Percentiles rank a stretch among this genome's conserved stretches.
phyloP scores from a whole-genome alignment of 2,888 invertebrate genomes.

The Trimorus sp. region DNA sequence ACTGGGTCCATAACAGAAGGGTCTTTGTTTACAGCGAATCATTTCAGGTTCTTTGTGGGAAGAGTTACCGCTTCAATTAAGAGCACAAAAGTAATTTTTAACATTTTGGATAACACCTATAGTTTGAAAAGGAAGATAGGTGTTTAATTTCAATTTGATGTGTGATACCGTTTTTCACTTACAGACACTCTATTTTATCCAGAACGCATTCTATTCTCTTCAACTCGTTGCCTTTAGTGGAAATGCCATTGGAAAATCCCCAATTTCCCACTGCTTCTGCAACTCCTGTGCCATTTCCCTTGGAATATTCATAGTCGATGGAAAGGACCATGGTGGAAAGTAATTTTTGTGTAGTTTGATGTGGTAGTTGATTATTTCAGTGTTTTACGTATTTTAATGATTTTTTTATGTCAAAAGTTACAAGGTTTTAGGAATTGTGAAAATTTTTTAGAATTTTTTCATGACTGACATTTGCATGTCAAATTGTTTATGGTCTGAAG shows the following conservation, averaged over 20 bases:
- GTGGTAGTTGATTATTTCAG: not conserved
- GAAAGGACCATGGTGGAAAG: conserved; percentile 52
- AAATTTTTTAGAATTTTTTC: not conserved
- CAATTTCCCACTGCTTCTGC: conserved; percentile 78
- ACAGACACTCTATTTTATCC: conserved; percentile 75
- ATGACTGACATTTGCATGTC: not conserved
- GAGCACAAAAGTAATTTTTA: not conserved
- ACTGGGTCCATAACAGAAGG: conserved; percentile 70
- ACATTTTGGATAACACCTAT: not conserved
- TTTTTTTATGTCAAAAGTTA: too few relatives aligned
- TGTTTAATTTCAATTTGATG: too few relatives aligned
- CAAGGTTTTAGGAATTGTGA: too few relatives aligned
- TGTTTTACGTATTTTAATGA: not conserved
- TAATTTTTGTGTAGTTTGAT: not conserved
- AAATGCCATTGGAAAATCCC: conserved; percentile 75
- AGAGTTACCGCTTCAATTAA: conserved; percentile 53
- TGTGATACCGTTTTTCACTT: conserved; percentile 37
- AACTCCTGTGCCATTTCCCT: conserved; percentile 73
- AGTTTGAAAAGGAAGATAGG: not conserved
- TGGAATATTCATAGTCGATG: conserved; percentile 72
- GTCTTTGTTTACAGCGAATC: conserved; percentile 70
- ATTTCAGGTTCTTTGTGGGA: conserved; percentile 52
- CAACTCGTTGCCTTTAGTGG: conserved; percentile 74
- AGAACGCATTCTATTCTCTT: conserved; percentile 74
- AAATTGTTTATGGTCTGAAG: not conserved